Evolutionary conservation across 2,797 vertebrate genomes (phyloP), one percentile per base, ranked within the genome.

Genomic region (Sardinella longiceps): DNA sequence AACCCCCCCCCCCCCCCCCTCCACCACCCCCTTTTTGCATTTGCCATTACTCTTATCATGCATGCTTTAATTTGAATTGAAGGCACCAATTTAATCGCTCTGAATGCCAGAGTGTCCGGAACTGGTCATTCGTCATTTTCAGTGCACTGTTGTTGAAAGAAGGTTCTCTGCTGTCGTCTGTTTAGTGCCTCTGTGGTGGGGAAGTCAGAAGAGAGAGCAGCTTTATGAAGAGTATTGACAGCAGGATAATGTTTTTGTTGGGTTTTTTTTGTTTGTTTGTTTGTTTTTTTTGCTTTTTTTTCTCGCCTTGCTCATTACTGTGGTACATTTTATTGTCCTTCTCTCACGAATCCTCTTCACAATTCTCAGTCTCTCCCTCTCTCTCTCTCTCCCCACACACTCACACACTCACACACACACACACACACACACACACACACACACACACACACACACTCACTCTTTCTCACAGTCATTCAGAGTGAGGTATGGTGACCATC

Each of bases 401-500:
- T n/a, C n/a, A n/a, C n/a, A n/a, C n/a, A n/a, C n/a, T n/a, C 87
- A 85, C 87, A 83, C 88, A 81, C 80, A 81, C 85, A 81, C 88
- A 83, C 87, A 83, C 89, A 53, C 87, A 87, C 18, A 53, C 51
- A 20, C 85, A n/a, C n/a, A n/a, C n/a, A n/a, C 87, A 85, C 87
- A 83, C 88, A 81, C 80, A 81, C 85, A 81, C 88, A 83, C 87
- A 83, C 89, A 53, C 87, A 87, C 18, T 20, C 51, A 20, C 85
- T 46, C 85, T 63, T 80, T 80, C 84, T 70, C 85, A 82, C 85
- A 90, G 80, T 81, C 80, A 46, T 86, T 82, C 86, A 88, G 80
- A 89, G 84, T 91, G 91, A 93, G 84, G 88, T 90, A 85, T 86
- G 89, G 86, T 83, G 88, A 84, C 93, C 93, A 94, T 94, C 93